Evolutionary conservation across 1,140 invertebrate genomes (phyloP).

Genomic region (Cydia pomonella): DNA sequence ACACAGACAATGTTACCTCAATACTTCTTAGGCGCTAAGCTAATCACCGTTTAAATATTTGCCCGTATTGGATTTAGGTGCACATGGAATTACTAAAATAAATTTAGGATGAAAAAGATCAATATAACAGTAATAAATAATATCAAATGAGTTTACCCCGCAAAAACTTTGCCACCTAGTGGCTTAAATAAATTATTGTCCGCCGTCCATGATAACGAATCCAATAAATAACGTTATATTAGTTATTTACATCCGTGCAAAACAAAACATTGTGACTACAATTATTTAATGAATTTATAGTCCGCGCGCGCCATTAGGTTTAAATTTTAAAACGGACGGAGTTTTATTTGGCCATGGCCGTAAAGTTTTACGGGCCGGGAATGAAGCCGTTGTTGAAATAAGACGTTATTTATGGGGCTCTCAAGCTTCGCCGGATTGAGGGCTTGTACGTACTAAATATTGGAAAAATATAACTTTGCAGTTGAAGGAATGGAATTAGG

Average conservation of each 20-base stretch:
- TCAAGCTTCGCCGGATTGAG: conserved; percentile 4
- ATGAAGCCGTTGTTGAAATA: conserved; percentile 19
- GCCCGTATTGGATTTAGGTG: too few relatives aligned
- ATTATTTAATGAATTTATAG: conserved; percentile 18
- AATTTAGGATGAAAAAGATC: too few relatives aligned
- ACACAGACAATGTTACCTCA: too few relatives aligned
- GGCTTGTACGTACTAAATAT: conserved; percentile 12
- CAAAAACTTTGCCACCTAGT: too few relatives aligned
- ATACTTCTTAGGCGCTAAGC: too few relatives aligned
- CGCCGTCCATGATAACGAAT: neutral
- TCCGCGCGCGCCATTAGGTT: neutral
- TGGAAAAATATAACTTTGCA: conserved; percentile 1
- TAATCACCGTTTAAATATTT: too few relatives aligned
- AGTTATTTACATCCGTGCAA: neutral
- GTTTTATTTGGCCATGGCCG: conserved; percentile 16
- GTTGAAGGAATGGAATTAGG: neutral
- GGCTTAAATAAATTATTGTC: too few relatives aligned
- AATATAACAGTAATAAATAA: too few relatives aligned
- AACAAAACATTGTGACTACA: neutral
- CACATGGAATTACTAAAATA: too few relatives aligned
- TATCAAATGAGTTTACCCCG: too few relatives aligned
- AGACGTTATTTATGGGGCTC: conserved; percentile 4
- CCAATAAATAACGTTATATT: conserved; percentile 6
- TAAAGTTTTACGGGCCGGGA: conserved; percentile 6
- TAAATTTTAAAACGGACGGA: conserved; percentile 1